Evolutionary conservation across 2,888 invertebrate species (phyloP), one percentile per base, ranked within the genome.

Genomic region (Meloe dianella): DNA sequence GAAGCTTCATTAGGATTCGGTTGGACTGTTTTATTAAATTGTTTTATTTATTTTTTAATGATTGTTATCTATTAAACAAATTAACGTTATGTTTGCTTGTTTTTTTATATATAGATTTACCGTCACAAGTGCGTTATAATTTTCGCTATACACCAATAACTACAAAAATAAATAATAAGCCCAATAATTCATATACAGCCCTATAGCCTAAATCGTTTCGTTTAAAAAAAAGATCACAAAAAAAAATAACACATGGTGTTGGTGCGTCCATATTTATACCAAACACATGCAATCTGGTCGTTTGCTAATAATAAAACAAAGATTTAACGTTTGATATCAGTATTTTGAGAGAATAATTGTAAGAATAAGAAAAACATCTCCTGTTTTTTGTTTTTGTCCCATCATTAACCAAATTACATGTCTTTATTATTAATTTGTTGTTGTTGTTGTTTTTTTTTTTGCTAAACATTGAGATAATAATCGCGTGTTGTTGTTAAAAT

Each of bases 131-230:
- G 63, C 65, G 65, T 63, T 60, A n/a, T n/a, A n/a, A n/a, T 65
- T 68, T 59, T 73, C 66, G 69, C 70, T 41, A 41, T 70, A 71
- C 73, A 73, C 67, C 68, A 71, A 72, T 65, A 66, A 73, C 74
- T 74, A 74, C 73, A 63, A 67, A 62, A 63, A 64, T 51, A 22
- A 20, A 22, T 10, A 54, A 70, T 20, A 71, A 74, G 74, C 74
- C 69, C 67, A 71, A 65, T 67, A 57, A 68, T 38, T 67, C 63
- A 60, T 54, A 22, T 59, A 65, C 69, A 69, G 69, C 66, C 24
- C 66, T 69, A 69, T 66, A 63, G 58, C 63, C 59, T 65, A 63
- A 47, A 65, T 63, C 65, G 64, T 57, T 58, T 63, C 35, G 35
- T 6, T n/a, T 41, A 4, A 8, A n/a, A n/a, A 41, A 41, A 41